Conservation (phyloP, 2,113 vertebrate genomes). For the Hippocampus comes region DNA sequence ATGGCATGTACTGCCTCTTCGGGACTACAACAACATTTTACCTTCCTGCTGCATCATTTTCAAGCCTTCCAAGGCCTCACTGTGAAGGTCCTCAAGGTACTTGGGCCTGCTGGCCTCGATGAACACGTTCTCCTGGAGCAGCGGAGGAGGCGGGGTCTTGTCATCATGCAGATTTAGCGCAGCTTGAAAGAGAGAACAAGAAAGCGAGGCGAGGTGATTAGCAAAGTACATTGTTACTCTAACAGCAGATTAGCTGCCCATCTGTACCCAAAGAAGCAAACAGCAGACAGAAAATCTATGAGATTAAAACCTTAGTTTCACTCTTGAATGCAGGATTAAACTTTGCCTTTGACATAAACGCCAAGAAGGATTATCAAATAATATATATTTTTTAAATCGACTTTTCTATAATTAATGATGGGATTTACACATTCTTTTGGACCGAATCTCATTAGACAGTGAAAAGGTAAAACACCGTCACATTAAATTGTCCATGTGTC, state of each 20-base stretch:
- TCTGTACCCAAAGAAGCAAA: constrained; percentile 17
- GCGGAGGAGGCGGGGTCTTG: constrained; percentile 52
- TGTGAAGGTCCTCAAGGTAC: constrained; percentile 88
- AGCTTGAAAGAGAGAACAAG: constrained; percentile 39
- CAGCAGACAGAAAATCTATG: not conserved
- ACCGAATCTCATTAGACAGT: constrained; percentile 9
- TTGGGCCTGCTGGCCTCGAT: constrained; percentile 80
- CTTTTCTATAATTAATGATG: not conserved
- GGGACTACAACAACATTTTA: constrained; percentile 40
- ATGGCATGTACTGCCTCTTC: not conserved
- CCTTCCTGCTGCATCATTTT: constrained; percentile 89
- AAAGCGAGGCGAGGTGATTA: constrained; percentile 27
- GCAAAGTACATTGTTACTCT: constrained; percentile 33
- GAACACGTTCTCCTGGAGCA: constrained; percentile 88
- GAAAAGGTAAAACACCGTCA: constrained; percentile 7
- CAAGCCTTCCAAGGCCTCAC: constrained; percentile 85
- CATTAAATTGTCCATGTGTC: not conserved
- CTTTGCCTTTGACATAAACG: constrained; percentile 10
- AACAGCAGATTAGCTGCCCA: constrained; percentile 28
- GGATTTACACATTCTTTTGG: not conserved
- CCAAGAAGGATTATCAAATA: constrained; percentile 33
- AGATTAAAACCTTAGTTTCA: constrained; percentile 9
- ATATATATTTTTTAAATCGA: constrained; percentile 11
- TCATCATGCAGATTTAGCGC: constrained; percentile 68
- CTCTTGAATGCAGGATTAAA: constrained; percentile 27